Evolutionary conservation across 1,140 invertebrate species (phyloP), one percentile per base, ranked within the genome.

Genomic region (Orchestia grillus): DNA sequence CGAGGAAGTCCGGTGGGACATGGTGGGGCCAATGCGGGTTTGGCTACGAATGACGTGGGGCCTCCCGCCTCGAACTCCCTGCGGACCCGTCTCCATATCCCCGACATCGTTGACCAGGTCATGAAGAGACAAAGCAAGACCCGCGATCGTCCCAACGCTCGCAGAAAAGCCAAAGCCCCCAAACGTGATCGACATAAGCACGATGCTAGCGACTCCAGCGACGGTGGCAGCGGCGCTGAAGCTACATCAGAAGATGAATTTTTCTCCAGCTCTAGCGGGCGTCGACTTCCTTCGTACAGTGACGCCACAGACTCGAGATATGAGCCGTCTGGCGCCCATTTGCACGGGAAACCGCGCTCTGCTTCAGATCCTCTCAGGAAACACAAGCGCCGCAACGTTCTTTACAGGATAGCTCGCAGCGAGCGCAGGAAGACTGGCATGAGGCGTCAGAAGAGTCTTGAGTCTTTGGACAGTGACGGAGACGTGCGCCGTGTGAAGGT

Each of bases 341-440:
- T 44, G 41, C 92, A 94, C 40, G 92, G 92, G 4, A 94, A 94
- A n/a, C 92, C 92, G 6, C 92, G 92, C 44, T 44, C 92, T 94
- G 43, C 44, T 6, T 94, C 92, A 11, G 92, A 94, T 40, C 92
- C 92, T 94, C 41, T 94, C 3, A 45, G 44, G 8, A 94, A 94
- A 94, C 92, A 94, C 92, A 91, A 91, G 41, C 88, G 41, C 15
- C 92, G 53, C 87, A 91, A 43, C 44, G 28, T 45, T 44, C 90
- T 96, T 41, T 94, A 96, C 77, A 62, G 44, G 23, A 91, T 96
- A n/a, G 53, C 96, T 43, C 97, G 96, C 97, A 97, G 97, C 96
- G 96, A 97, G 96, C 97, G 97, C 97, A 97, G 97, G 97, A 96
- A 96, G 57, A 92, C 53, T 15, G 53, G 45, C 95, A 44, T 96